A percentile compares a stretch with the other conserved stretches of the same genome.
Conservation (phyloP, 1,140 invertebrate genomes). For the Medauroidea extradentata region DNA sequence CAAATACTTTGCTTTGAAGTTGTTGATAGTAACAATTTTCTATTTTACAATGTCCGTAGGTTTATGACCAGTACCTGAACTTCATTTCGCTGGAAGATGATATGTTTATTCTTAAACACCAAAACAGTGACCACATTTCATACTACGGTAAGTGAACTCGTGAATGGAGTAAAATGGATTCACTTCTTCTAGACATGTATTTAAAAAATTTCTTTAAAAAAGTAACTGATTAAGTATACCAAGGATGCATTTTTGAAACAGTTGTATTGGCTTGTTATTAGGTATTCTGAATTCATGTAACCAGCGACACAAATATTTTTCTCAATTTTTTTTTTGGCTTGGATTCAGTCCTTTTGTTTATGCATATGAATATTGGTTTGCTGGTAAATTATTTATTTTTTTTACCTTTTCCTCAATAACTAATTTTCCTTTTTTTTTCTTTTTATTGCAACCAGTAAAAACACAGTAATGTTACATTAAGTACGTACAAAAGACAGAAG, state of each 20-base stretch:
- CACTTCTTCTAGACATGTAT: background rate
- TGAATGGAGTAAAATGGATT: background rate
- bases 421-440: background rate
- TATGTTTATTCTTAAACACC: conserved; percentile 90
- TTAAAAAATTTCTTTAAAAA: background rate
- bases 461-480: too few species aligned
- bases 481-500: too few species aligned
- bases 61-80: conserved; percentile 97
- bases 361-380: background rate
- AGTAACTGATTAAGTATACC: background rate
- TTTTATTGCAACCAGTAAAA: too few species aligned
- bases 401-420: conserved; percentile 4
- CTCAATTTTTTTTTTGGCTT: too few species aligned
- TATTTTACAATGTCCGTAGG: too few species aligned
- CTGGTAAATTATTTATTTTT: conserved; percentile 4
- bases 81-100: conserved; percentile 99
- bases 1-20: too few species aligned
- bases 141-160: conserved; percentile 72
- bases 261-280: too few species aligned
- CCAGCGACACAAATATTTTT: too few species aligned
- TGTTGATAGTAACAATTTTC: too few species aligned
- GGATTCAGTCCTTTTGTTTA: too few species aligned
- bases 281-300: too few species aligned
- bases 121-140: conserved; percentile 84
- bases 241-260: too few species aligned